Base-by-base conservation (phyloP, 2,888 invertebrate genomes). In the Uloborus plumipes region DNA sequence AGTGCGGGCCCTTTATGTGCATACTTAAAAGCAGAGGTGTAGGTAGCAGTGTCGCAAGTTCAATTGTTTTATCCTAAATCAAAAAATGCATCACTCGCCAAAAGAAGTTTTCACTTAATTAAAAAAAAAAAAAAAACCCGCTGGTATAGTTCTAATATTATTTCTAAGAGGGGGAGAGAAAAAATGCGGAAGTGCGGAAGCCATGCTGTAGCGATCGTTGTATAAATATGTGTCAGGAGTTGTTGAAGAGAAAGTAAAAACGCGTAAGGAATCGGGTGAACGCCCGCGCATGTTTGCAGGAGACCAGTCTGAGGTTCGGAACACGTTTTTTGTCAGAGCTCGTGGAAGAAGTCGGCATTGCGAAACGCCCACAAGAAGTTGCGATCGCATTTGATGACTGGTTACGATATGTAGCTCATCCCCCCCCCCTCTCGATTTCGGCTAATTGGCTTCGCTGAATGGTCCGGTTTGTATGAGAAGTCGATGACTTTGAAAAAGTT, bases 211-310 rank as follows among this genome's bases (percentile, higher is more conserved):
- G 58, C 53, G 22, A 31, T 53, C 16, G 39, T 6, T 18, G 26
- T 20, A 20, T 7, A 20, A 53, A 61, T 59, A 59, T 61, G 51
- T 51, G 55, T 51, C 74, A 53, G 75, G n/a, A 61, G 70, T 50
- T 69, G 16, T 58, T 13, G 31, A 64, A n/a, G 47, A 49, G 18
- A 64, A 64, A n/a, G 15, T 62, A 47, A 15, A 4, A 11, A 47
- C 39, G 39, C 39, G 9, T 26, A 39, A 39, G n/a, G 39, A 39
- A 39, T 39, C 49, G 64, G 64, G 64, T 64, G 64, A 64, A 64
- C 20, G 64, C n/a, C 64, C 64, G 47, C 64, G 64, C 39, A 64
- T 49, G 49, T 18, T 49, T 18, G 49, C n/a, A 47, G 47, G 49
- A 64, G 64, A 64, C 64, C 18, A 20, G 64, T 64, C 49, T 64